phyloP scores from a whole-genome alignment of 2,113 vertebrate genomes.

The Calcarius ornatus region DNA sequence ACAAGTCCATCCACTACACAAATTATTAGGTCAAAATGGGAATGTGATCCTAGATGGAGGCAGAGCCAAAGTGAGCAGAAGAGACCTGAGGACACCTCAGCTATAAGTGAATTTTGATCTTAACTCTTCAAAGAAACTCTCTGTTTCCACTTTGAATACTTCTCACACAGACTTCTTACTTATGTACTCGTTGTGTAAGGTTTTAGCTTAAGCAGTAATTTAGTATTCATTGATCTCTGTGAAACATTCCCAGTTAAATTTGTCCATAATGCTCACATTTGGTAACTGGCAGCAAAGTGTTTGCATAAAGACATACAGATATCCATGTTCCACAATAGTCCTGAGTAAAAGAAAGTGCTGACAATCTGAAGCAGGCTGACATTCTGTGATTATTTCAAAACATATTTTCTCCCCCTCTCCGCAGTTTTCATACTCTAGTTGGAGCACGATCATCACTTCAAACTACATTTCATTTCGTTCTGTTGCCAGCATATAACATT shows the following conservation, averaged over 20 bases:
- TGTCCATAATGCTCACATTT: neutral
- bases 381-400: neutral
- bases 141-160: accelerated
- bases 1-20: neutral
- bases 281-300: neutral
- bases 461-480: neutral
- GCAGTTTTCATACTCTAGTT: neutral
- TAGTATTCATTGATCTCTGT: neutral
- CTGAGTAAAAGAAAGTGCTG: neutral
- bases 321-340: neutral
- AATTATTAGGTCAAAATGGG: neutral
- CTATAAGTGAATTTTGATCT: neutral
- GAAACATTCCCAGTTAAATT: neutral
- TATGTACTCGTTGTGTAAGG: accelerated
- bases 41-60: neutral
- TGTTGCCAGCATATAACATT: neutral
- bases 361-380: neutral
- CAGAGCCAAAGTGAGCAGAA: neutral
- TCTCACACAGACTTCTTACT: neutral
- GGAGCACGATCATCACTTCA: neutral
- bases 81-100: neutral
- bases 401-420: neutral
- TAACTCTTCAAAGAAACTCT: neutral
- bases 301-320: neutral
- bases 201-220: neutral